These are phyloP conservation scores for Pipistrellus kuhlii DNA, from an alignment of 2,797 vertebrate species.

Conservation along the genomic window DNA sequence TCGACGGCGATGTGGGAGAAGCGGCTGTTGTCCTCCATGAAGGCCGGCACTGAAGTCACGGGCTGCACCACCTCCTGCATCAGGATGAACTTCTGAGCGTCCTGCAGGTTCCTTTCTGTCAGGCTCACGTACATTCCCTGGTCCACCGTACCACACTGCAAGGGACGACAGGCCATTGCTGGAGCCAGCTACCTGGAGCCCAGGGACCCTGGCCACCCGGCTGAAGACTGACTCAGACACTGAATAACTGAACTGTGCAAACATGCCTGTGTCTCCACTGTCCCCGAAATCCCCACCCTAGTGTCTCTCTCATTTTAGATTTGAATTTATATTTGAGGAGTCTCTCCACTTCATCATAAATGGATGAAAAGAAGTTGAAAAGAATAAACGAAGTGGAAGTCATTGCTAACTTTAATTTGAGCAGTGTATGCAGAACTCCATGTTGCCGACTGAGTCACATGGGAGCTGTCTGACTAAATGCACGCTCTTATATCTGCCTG, in stretches of 20 bases:
- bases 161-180: slow-evolving; percentile 46
- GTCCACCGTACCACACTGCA: slow-evolving; percentile 95
- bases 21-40: slow-evolving; percentile 97
- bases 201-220: background rate
- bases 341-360: background rate
- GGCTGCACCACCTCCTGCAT: slow-evolving; percentile 98
- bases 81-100: slow-evolving; percentile 97
- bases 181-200: too few relatives aligned
- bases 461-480: background rate
- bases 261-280: rapidly evolving
- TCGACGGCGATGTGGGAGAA: slow-evolving; percentile 97
- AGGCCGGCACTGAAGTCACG: slow-evolving; percentile 92
- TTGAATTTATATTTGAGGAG: background rate
- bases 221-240: rapidly evolving
- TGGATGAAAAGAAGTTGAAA: background rate
- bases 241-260: rapidly evolving
- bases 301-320: background rate
- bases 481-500: background rate
- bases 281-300: rapidly evolving
- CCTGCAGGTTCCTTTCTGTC: slow-evolving; percentile 96
- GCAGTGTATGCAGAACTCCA: background rate
- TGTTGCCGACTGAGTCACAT: background rate
- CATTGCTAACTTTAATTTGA: background rate
- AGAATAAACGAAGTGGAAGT: background rate
- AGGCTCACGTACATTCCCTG: slow-evolving; percentile 95